These are phyloP conservation scores for Trachelus tabidus DNA, from an alignment of 2,888 invertebrate species.

Conservation along the genomic window DNA sequence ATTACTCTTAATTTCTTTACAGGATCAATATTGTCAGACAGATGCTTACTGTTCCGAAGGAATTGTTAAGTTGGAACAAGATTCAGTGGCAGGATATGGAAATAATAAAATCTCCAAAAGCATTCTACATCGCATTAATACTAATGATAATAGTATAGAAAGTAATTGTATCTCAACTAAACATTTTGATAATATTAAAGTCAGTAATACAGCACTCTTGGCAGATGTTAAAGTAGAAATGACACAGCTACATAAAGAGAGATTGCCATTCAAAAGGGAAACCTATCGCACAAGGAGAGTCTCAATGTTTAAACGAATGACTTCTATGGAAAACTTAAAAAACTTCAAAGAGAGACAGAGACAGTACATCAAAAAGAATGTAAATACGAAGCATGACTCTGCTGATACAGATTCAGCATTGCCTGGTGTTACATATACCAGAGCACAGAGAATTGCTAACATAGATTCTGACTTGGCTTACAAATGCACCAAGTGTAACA, in stretches of 20 bases:
- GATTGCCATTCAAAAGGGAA: conserved; percentile 29
- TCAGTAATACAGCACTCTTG: background rate
- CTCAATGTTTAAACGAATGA: conserved; percentile 48
- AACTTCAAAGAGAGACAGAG: conserved; percentile 52
- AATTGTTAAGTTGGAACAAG: conserved; percentile 7
- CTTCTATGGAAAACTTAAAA: conserved; percentile 53
- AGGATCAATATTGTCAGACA: conserved; percentile 47
- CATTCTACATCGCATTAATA: background rate
- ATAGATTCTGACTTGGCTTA: conserved; percentile 22
- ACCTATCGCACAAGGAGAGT: conserved; percentile 38
- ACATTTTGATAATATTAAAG: background rate
- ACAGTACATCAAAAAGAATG: conserved; percentile 49
- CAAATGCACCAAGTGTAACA: conserved; percentile 40
- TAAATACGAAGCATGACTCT: conserved; percentile 27
- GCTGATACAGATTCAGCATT: conserved; percentile 26
- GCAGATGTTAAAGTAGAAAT: conserved; percentile 8
- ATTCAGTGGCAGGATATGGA: background rate
- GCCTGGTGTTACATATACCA: conserved; percentile 2
- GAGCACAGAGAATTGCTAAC: conserved; percentile 7
- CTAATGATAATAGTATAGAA: background rate
- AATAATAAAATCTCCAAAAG: background rate
- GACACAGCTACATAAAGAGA: conserved; percentile 20
- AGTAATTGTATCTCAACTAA: background rate
- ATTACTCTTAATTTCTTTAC: background rate
- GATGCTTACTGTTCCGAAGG: conserved; percentile 18